Base-by-base conservation (phyloP, 2,113 vertebrate genomes). In the Etheostoma cragini region DNA sequence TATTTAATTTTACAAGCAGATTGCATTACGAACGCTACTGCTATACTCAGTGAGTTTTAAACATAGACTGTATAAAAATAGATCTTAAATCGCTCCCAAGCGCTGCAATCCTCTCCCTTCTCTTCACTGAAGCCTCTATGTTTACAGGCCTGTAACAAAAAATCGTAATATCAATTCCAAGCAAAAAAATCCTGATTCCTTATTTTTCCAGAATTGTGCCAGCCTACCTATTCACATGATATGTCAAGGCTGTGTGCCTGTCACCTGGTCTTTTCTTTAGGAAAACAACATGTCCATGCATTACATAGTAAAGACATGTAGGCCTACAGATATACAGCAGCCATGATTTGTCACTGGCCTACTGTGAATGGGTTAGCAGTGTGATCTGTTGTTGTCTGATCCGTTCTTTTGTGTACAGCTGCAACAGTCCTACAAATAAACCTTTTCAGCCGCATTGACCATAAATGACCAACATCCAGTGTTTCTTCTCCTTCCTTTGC, bases 331-430 rank as follows among this genome's bases (percentile, higher is more conserved):
- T 11, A 45, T 12, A 30, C 26, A 30, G 26, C 3, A 33, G 57
- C 8, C 16, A 15, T 60, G 56, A 76, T 79, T 58, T 60, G 56
- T 76, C 10, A 58, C 26, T 16, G 45, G 45, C 56, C 30, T 47
- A 4, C n/a, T 38, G 35, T 38, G 35, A 38, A 22, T 15, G 5
- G 74, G 26, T 68, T 42, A 35, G 24, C 13, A 68, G 4, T 30
- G 12, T n/a, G 26, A 57, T 33, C 3, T 42, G 12, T 17, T 16
- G n/a, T 13, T 57, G 30, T 58, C 1, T 74, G 42, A 76, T 66
- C 46, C 30, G n/a, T 24, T 38, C 2, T 64, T 10, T 49, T 70
- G 35, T 75, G 52, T 63, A 13, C 30, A 49, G 17, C 64, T 71
- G 42, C 66, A 72, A 57, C 72, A 35, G 62, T 6, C 57, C 60